Base-by-base conservation (phyloP, 1,140 invertebrate genomes). In the Drosophila malerkotliana region DNA sequence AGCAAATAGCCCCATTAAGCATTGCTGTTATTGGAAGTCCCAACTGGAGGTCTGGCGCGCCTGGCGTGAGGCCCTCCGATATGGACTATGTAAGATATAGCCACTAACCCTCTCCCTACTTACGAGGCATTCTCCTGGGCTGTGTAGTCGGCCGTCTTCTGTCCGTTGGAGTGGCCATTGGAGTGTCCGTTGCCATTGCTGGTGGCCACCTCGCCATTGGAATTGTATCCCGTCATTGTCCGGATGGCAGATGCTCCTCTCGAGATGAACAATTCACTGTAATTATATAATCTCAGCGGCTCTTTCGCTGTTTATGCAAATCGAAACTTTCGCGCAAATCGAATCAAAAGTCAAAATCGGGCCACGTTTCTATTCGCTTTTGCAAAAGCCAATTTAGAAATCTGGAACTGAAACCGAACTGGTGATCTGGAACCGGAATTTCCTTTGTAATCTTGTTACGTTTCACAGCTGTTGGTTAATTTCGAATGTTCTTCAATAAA, bases 181-280 rank as follows among this genome's bases (percentile, higher is more conserved):
- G 44, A 47, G 1, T 76, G 53, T 53, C 44, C 68, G 15, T 72
- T 79, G 39, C 37, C 66, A 47, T 87, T 88, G 79, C 62, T 64
- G 14, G 79, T 61, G 8, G 76, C 64, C 72, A 87, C 79, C 45
- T 84, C 80, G 28, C 55, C 62, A 4, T 77, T 82, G 45, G 62
- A 76, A 59, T 68, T 83, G 34, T 82, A 88, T 10, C 83, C 83
- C 47, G 83, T 87, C 83, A 87, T 87, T 30, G 53, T 84, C 28
- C 9, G 49, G 28, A 15, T 26, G 57, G 26, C 24, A 21, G 30
- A 57, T 28, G 15, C 30, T 44, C 7, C 39, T 54, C 15, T 47
- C 34, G 61, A 60, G 51, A 47, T 48, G 48, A 56, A 51, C 15
- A 18, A 18, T 52, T 44, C 45, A 34, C 52, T 74, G 53, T 48